Conservation (phyloP, 2,888 invertebrate species). For the Drosophila setosimentum region DNA sequence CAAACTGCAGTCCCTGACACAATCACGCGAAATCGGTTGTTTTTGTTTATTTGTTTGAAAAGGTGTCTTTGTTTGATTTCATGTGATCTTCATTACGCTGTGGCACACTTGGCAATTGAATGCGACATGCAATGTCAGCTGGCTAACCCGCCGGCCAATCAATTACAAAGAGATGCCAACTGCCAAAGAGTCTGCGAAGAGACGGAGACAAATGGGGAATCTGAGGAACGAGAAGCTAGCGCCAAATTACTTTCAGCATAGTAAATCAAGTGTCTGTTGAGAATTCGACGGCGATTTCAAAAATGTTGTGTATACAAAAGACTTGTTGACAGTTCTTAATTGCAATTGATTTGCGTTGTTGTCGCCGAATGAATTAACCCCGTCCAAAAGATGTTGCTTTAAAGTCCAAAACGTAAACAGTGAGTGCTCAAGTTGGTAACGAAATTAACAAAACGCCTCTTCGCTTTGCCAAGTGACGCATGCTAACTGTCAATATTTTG, state of each 20-base stretch:
- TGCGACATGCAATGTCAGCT: conserved; percentile 74
- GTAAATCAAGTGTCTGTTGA: conserved; percentile 72
- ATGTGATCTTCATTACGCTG: conserved; percentile 41
- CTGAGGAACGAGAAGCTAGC: conserved; percentile 59
- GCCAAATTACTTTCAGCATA: conserved; percentile 79
- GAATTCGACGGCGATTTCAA: conserved; percentile 67
- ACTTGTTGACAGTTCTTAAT: conserved; percentile 81
- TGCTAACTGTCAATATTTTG: conserved; percentile 80
- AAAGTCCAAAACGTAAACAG: not conserved
- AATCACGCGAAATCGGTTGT: conserved; percentile 24
- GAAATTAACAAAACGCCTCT: not conserved
- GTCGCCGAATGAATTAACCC: not conserved
- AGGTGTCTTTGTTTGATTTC: conserved; percentile 30
- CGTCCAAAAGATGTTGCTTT: not conserved
- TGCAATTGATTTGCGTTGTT: conserved; percentile 62
- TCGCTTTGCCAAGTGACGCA: conserved; percentile 63
- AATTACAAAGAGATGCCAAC: conserved; percentile 80
- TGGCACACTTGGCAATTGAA: conserved; percentile 51
- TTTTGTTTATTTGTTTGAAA: conserved; percentile 17
- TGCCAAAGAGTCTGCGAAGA: conserved; percentile 58
- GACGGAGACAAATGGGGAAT: conserved; percentile 40
- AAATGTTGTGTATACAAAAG: conserved; percentile 76
- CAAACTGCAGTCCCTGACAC: conserved; percentile 38
- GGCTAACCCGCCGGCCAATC: conserved; percentile 72
- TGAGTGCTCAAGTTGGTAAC: not conserved